Percentiles rank a stretch among this genome's conserved stretches.
Evolutionary conservation across 2,797 vertebrate species (phyloP).

Genomic region (Valencia hispanica): DNA sequence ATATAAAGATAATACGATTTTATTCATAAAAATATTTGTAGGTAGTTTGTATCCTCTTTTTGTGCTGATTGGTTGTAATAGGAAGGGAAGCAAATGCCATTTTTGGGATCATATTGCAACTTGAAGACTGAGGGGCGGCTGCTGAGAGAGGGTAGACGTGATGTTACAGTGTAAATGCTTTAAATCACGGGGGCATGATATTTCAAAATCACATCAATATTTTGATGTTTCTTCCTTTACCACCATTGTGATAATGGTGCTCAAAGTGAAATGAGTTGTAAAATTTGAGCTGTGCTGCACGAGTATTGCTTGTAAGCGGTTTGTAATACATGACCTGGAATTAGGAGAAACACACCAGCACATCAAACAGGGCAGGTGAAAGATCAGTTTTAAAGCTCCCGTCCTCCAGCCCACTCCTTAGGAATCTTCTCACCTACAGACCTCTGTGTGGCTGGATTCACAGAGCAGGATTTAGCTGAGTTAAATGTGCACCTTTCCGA

Average conservation of each 20-base stretch:
- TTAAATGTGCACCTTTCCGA: neutral
- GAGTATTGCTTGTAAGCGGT: conserved; percentile 51
- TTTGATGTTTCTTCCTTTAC: conserved; percentile 61
- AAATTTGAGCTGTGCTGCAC: conserved; percentile 56
- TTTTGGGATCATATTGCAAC: conserved; percentile 67
- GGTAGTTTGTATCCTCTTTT: conserved; percentile 63
- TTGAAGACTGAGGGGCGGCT: conserved; percentile 37
- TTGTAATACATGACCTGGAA: conserved; percentile 53
- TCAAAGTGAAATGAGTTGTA: conserved; percentile 51
- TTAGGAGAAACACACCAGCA: conserved; percentile 57
- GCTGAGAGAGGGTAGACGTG: conserved; percentile 48
- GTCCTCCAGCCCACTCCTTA: conserved; percentile 33
- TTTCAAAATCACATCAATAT: conserved; percentile 68
- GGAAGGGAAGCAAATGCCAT: conserved; percentile 59
- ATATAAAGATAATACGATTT: conserved; percentile 79
- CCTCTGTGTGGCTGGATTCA: conserved; percentile 21
- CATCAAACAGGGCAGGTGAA: conserved; percentile 38
- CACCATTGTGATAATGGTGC: conserved; percentile 71
- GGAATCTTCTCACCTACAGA: conserved; percentile 36
- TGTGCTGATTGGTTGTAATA: conserved; percentile 58
- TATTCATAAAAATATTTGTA: conserved; percentile 70
- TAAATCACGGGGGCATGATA: conserved; percentile 62
- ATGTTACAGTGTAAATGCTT: conserved; percentile 69
- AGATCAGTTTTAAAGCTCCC: conserved; percentile 52
- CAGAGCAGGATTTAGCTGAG: conserved; percentile 26